Percentiles rank a stretch among this genome's conserved stretches.
Conservation (phyloP, 1,140 invertebrate genomes). For the Drosophila quadrilineata region DNA sequence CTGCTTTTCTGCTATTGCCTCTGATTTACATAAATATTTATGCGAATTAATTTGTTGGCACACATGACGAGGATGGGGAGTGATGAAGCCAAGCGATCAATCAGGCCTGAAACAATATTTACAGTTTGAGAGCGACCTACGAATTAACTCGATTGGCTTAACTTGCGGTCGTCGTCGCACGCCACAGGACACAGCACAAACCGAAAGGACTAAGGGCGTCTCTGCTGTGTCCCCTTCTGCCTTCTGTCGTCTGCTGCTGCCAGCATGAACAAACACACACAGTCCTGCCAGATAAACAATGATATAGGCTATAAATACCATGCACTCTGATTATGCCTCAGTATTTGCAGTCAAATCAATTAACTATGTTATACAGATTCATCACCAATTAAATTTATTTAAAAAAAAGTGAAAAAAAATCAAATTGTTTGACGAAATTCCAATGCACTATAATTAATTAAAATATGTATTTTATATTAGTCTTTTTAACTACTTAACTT, state of each 20-base stretch:
- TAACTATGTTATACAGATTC: too few relatives aligned
- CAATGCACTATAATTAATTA: too few relatives aligned
- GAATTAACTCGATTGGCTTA: constrained; percentile 50
- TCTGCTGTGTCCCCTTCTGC: neutral
- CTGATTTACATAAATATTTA: constrained; percentile 69
- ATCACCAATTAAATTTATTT: too few relatives aligned
- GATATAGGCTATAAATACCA: too few relatives aligned
- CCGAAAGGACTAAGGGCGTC: neutral
- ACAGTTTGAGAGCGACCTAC: constrained; percentile 55
- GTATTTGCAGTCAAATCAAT: constrained; percentile 37
- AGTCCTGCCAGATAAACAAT: constrained; percentile 12
- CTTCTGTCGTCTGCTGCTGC: constrained; percentile 46
- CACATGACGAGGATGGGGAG: constrained; percentile 26
- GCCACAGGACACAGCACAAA: neutral
- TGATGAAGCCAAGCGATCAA: constrained; percentile 41
- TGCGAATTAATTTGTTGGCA: constrained; percentile 72
- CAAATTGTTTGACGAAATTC: too few relatives aligned
- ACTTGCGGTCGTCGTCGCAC: constrained; percentile 28
- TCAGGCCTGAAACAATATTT: constrained; percentile 74
- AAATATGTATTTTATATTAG: too few relatives aligned
- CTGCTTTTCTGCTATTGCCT: neutral
- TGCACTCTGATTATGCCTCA: constrained; percentile 4
- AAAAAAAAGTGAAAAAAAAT: too few relatives aligned
- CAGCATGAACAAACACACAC: constrained; percentile 35
- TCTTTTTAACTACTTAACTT: too few relatives aligned